Percentiles rank a stretch among this genome's conserved stretches.
These are phyloP conservation scores for Discoglossus pictus DNA, from an alignment of 2,797 vertebrate genomes.

Conservation along the genomic window DNA sequence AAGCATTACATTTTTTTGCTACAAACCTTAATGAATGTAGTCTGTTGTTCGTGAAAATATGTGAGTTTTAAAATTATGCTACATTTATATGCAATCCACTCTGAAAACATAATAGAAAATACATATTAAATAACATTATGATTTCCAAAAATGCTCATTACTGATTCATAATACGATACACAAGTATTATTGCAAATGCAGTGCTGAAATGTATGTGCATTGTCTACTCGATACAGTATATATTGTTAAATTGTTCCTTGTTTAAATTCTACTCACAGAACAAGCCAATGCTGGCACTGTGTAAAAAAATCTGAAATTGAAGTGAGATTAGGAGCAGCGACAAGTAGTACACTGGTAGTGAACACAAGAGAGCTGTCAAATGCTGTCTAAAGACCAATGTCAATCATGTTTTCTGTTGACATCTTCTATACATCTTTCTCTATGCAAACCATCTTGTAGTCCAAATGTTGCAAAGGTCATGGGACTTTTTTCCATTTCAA, in stretches of 20 bases:
- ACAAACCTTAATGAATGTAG: too few species aligned
- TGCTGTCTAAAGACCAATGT: slow-evolving; percentile 15
- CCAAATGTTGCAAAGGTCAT: not conserved
- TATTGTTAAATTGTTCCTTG: slow-evolving; percentile 18
- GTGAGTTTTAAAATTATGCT: too few species aligned
- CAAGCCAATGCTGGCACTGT: not conserved
- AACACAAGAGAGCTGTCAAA: slow-evolving; percentile 26
- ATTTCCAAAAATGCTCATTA: too few species aligned
- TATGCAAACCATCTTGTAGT: slow-evolving; percentile 9
- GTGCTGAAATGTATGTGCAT: too few species aligned
- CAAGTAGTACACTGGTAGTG: slow-evolving; percentile 15
- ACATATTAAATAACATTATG: too few species aligned
- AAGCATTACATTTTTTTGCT: too few species aligned
- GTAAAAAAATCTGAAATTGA: slow-evolving; percentile 17
- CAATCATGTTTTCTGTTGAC: slow-evolving; percentile 7
- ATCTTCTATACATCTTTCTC: not conserved
- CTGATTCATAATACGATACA: too few species aligned
- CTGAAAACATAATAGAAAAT: too few species aligned
- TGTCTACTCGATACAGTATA: slow-evolving; percentile 10
- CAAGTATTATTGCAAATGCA: too few species aligned
- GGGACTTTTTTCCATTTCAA: not conserved
- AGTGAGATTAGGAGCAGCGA: slow-evolving; percentile 28
- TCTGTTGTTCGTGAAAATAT: too few species aligned
- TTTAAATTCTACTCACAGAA: slow-evolving; percentile 8
- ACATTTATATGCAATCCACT: too few species aligned